A percentile compares a stretch with the other conserved stretches of the same genome.
Conservation (phyloP, 2,888 invertebrate genomes). For the Temnothorax unifasciatus region DNA sequence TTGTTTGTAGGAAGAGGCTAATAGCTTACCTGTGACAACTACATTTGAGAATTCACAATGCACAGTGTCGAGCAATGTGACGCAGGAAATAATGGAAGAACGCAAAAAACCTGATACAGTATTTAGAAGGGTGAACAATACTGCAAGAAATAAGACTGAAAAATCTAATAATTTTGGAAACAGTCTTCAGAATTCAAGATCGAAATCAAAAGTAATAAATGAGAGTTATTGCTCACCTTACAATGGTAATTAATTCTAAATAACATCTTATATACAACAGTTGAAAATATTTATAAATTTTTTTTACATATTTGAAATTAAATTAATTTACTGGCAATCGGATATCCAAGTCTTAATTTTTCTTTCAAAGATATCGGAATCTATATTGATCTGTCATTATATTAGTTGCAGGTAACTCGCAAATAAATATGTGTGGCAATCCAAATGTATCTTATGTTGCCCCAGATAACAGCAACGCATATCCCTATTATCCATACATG, state of each 20-base stretch:
- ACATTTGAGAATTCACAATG: conserved; percentile 44
- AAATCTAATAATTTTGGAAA: conserved; percentile 43
- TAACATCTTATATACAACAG: not conserved
- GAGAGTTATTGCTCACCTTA: conserved; percentile 53
- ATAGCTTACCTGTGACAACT: conserved; percentile 22
- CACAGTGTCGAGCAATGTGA: conserved; percentile 1
- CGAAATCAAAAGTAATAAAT: conserved; percentile 51
- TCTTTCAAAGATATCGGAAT: not conserved
- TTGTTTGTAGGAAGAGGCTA: conserved; percentile 51
- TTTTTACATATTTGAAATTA: not conserved
- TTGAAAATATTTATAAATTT: not conserved
- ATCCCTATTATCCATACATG: conserved; percentile 39
- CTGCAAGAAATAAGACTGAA: conserved; percentile 35
- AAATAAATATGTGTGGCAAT: not conserved
- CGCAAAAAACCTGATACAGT: conserved; percentile 37
- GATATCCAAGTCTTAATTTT: not conserved
- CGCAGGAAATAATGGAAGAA: conserved; percentile 49
- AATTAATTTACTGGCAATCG: not conserved
- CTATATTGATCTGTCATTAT: not conserved
- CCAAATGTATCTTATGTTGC: conserved; percentile 13
- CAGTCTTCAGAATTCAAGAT: conserved; percentile 41
- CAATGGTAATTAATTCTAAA: conserved; percentile 51
- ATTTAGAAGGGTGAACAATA: conserved; percentile 40
- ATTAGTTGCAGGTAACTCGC: conserved; percentile 38
- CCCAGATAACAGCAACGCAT: conserved; percentile 57